These are phyloP conservation scores for Notospermus geniculatus DNA, from an alignment of 1,140 invertebrate species.

Conservation along the genomic window DNA sequence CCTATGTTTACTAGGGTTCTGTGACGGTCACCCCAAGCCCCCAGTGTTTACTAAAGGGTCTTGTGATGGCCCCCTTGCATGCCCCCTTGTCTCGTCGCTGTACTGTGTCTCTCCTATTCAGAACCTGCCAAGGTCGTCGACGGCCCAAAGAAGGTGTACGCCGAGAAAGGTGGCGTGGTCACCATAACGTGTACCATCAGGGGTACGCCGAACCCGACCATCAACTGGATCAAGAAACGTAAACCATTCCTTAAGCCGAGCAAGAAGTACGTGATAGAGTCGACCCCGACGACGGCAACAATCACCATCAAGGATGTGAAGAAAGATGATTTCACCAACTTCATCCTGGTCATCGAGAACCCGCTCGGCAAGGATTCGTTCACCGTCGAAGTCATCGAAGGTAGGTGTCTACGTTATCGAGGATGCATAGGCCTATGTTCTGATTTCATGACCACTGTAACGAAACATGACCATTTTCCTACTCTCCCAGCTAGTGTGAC, in stretches of 20 bases:
- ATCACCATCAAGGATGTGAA: conserved; percentile 19
- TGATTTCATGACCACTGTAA: no score
- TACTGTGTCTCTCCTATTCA: no score
- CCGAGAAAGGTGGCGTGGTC: conserved; percentile 63
- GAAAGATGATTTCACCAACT: conserved; percentile 24
- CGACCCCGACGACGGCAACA: conserved; percentile 2
- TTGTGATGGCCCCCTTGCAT: no score
- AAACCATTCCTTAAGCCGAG: conserved; percentile 28
- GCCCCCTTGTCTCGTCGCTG: no score
- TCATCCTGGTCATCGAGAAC: conserved; percentile 24
- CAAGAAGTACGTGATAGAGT: conserved; percentile 32
- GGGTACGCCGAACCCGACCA: conserved; percentile 85
- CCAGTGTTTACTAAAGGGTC: no score
- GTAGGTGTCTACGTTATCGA: no score
- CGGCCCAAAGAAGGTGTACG: conserved; percentile 21
- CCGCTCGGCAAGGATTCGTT: conserved; percentile 17
- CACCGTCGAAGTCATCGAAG: conserved; percentile 14
- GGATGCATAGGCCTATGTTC: no score
- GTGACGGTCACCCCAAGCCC: no score
- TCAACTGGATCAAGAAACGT: conserved; percentile 90
- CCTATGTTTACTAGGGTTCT: no score
- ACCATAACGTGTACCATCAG: conserved; percentile 91
- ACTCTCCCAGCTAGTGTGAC: no score
- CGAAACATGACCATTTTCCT: no score
- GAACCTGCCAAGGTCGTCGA: no score